Conservation (phyloP, 2,888 invertebrate species). For the Spisula solida region DNA sequence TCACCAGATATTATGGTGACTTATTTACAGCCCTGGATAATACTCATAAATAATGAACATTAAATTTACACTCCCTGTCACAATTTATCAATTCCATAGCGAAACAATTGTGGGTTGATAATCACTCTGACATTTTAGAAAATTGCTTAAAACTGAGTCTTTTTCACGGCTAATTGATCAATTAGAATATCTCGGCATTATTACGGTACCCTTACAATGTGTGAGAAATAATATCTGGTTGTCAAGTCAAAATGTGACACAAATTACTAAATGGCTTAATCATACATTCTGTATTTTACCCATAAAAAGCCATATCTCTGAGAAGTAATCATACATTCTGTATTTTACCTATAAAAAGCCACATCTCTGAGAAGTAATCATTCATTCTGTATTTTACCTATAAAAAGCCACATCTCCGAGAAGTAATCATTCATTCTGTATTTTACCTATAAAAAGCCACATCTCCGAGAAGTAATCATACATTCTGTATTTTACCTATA, state of each 20-base stretch:
- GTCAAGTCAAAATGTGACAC: background rate
- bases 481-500: no score
- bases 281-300: no score
- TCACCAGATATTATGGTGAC: background rate
- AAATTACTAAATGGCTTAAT: background rate
- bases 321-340: no score
- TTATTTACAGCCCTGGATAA: background rate
- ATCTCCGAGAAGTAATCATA: no score
- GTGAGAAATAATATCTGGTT: background rate
- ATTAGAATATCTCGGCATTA: slow-evolving; percentile 3
- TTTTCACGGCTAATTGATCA: background rate
- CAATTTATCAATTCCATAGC: slow-evolving; percentile 13
- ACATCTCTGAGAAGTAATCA: no score
- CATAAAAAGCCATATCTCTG: no score
- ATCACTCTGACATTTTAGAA: slow-evolving; percentile 6
- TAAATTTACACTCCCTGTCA: slow-evolving; percentile 3
- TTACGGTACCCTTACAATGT: background rate
- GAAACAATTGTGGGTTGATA: slow-evolving; percentile 8
- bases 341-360: no score
- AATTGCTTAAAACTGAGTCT: background rate
- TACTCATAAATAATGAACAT: slow-evolving; percentile 7
- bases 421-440: no score
- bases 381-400: no score
- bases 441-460: no score
- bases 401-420: no score